Evolutionary conservation across 2,797 vertebrate species (phyloP), one percentile per base, ranked within the genome.

Genomic region (Hylomyscus alleni): DNA sequence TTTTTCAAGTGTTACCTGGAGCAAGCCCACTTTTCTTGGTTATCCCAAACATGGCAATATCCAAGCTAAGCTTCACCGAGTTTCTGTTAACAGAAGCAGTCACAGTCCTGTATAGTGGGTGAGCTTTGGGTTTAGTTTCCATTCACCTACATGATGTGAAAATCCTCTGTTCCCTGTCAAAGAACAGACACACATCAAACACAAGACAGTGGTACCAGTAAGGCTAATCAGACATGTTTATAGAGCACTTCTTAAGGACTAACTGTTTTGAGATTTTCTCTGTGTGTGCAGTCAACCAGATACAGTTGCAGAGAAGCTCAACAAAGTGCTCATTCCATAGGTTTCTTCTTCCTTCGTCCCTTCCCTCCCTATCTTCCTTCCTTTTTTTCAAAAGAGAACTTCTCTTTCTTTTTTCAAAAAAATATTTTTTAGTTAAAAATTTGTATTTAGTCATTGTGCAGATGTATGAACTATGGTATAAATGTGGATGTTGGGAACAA

Each of bases 1-100:
- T 40, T 58, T 26, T 97, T 88, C 86, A 69, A 87, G 92, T 52
- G 34, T 91, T 94, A 97, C 95, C 94, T 96, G 89, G 76, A 97
- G 81, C 56, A 93, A 94, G 60, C 56, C 76, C 52, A 47, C 80
- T 92, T 96, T 95, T 91, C 94, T 91, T 95, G 44, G 92, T 90
- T 82, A 94, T 52, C 47, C 56, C 86, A 91, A 91, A 84, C 19
- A 62, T 91, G 72, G 77, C 47, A 14, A 77, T 81, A 56, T 47
- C 44, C 54, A 73, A 52, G n/a, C 6, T 37, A 50, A 67, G 62
- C 65, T 54, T 60, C 81, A 19, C 50, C 1, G 1, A 20, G 3
- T 37, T 82, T 75, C n/a, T 92, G 78, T 29, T 26, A 12, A 12
- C 37, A 40, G 44, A 93, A n/a, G 50, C n/a, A 65, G 56, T 69